phyloP scores from a whole-genome alignment of 2,888 invertebrate genomes.

The Meganola albula region DNA sequence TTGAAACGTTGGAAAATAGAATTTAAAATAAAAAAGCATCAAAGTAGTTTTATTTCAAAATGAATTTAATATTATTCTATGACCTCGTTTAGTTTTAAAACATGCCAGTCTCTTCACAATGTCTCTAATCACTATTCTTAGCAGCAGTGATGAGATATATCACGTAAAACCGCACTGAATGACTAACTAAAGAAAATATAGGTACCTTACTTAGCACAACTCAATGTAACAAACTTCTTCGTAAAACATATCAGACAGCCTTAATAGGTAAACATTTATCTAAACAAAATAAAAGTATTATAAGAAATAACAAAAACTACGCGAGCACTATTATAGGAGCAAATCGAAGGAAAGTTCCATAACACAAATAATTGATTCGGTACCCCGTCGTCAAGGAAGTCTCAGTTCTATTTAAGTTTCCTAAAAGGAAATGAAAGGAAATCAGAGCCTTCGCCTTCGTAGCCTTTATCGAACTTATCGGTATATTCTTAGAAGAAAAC shows the following conservation, averaged over 20 bases:
- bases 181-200: too few species aligned
- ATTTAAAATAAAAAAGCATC: too few species aligned
- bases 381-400: conserved; percentile 69
- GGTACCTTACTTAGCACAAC: too few species aligned
- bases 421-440: conserved; percentile 77
- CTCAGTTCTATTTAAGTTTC: conserved; percentile 77
- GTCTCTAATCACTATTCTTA: too few species aligned
- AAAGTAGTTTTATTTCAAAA: too few species aligned
- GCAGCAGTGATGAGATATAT: too few species aligned
- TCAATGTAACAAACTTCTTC: too few species aligned
- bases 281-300: conserved; percentile 35
- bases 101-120: too few species aligned
- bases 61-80: too few species aligned
- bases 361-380: conserved; percentile 75
- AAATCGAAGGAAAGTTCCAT: conserved; percentile 62
- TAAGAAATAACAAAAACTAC: conserved; percentile 47
- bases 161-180: too few species aligned
- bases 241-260: conserved; percentile 20
- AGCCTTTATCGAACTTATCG: conserved; percentile 72
- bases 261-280: conserved; percentile 26
- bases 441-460: conserved; percentile 63
- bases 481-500: conserved; percentile 55
- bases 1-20: too few species aligned
- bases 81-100: too few species aligned
- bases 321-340: conserved; percentile 43